phyloP scores from a whole-genome alignment of 2,797 vertebrate genomes.

The Microctenopoma lineatum region DNA sequence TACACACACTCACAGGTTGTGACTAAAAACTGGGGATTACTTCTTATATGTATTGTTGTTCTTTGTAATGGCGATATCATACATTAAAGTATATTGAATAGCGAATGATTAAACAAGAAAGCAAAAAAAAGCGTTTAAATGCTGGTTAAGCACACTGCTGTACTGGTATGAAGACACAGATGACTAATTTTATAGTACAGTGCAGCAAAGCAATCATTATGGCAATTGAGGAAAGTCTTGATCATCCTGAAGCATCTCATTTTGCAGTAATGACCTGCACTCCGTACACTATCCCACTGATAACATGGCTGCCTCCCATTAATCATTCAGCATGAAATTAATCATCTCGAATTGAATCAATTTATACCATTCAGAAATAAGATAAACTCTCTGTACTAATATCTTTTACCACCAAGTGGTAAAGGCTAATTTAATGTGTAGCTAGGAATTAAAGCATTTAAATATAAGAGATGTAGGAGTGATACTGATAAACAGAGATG shows the following conservation, averaged over 20 bases:
- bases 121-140: neutral
- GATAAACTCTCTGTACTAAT: constrained; percentile 8
- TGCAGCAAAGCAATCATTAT: constrained; percentile 9
- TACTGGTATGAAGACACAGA: neutral
- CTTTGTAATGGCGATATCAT: neutral
- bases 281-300: constrained; percentile 10
- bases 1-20: constrained; percentile 8
- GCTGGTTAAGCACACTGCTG: neutral
- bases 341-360: constrained; percentile 22
- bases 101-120: neutral
- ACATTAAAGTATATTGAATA: neutral
- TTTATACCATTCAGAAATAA: constrained; percentile 6
- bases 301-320: constrained; percentile 15
- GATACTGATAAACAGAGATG: constrained; percentile 10
- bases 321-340: constrained; percentile 27
- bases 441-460: constrained; percentile 9
- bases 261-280: constrained; percentile 30
- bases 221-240: constrained; percentile 18
- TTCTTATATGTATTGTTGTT: neutral
- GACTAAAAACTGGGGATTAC: constrained; percentile 4
- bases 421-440: constrained; percentile 26
- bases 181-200: neutral
- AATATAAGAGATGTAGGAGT: neutral
- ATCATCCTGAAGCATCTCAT: constrained; percentile 19
- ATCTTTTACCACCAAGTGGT: constrained; percentile 10